Conservation (phyloP, 2,888 invertebrate genomes). For the Pollenia griseotomentosa region DNA sequence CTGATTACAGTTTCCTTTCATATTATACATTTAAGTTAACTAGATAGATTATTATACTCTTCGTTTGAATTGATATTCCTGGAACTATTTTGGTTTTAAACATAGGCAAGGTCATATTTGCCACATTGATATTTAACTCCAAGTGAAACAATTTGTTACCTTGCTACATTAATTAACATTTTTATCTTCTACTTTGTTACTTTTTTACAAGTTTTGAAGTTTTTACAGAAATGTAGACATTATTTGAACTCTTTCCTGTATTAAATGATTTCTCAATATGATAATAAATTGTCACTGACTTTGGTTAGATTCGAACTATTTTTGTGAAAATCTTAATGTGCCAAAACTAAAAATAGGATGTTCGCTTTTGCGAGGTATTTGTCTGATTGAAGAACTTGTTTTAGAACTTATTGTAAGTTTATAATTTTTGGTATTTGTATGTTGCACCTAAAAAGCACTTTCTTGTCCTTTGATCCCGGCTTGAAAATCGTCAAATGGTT, state of each 20-base stretch:
- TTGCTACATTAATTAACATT: conserved; percentile 61
- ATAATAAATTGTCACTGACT: conserved; percentile 80
- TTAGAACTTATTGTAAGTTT: background rate
- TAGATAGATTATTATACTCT: too few species aligned
- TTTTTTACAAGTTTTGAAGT: conserved; percentile 1
- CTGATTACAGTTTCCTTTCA: conserved; percentile 62
- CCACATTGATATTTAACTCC: conserved; percentile 52
- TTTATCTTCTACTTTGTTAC: conserved; percentile 17
- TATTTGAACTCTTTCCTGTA: background rate
- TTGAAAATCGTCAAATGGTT: conserved; percentile 77
- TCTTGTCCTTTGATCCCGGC: conserved; percentile 68
- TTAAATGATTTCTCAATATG: conserved; percentile 72
- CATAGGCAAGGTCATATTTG: conserved; percentile 73
- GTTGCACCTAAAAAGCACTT: conserved; percentile 63
- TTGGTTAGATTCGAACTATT: conserved; percentile 80
- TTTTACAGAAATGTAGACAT: conserved; percentile 10
- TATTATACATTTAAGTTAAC: too few species aligned
- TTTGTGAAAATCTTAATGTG: conserved; percentile 75
- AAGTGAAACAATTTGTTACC: conserved; percentile 63
- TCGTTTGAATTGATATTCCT: too few species aligned
- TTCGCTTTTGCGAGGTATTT: conserved; percentile 84
- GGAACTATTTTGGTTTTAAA: too few species aligned
- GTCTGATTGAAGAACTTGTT: conserved; percentile 78
- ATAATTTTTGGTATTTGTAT: background rate
- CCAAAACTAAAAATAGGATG: conserved; percentile 76